These are phyloP conservation scores for Microtus agrestis DNA, from an alignment of 2,797 vertebrate species.

Conservation along the genomic window DNA sequence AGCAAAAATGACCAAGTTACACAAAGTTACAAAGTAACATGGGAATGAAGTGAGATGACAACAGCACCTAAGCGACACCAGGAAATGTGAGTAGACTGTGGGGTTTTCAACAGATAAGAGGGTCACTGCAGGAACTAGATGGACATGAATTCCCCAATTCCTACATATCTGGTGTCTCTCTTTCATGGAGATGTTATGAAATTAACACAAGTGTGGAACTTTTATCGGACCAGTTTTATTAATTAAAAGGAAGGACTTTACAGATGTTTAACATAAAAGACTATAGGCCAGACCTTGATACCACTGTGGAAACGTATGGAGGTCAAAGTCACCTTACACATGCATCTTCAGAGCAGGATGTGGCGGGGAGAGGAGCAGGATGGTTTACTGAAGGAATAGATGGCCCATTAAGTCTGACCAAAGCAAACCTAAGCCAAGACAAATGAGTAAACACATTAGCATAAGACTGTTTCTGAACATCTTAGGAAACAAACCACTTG, in stretches of 20 bases:
- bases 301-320: neutral
- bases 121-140: neutral
- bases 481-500: constrained; percentile 14
- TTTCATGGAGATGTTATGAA: constrained; percentile 80
- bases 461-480: neutral
- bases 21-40: constrained; percentile 1
- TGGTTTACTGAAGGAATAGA: neutral
- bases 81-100: neutral
- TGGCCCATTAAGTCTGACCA: constrained; percentile 21
- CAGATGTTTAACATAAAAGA: constrained; percentile 62
- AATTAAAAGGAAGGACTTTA: constrained; percentile 65
- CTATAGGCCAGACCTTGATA: neutral
- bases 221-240: constrained; percentile 80
- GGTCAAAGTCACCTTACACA: neutral
- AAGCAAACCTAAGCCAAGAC: constrained; percentile 37
- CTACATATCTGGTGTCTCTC: neutral
- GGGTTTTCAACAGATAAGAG: constrained; percentile 23
- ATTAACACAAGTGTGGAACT: constrained; percentile 81
- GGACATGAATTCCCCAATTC: neutral
- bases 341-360: neutral
- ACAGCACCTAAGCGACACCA: neutral
- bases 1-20: constrained; percentile 22
- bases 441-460: constrained; percentile 1
- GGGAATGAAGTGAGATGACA: neutral
- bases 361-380: neutral